Base-by-base conservation (phyloP, 2,888 invertebrate species). In the Carcina quercana region DNA sequence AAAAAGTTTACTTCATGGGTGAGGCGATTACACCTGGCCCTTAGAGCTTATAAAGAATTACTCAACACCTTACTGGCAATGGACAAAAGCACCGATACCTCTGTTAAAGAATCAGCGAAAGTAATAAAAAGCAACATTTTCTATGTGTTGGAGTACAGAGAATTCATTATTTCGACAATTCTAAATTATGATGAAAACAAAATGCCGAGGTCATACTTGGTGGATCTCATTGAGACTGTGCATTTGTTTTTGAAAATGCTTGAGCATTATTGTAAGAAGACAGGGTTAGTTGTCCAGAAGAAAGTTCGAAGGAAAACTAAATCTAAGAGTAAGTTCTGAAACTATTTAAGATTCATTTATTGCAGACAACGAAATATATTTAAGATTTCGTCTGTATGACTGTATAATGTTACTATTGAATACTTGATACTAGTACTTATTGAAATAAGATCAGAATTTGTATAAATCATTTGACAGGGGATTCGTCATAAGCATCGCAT, bases 111-210 rank as follows among this genome's bases (percentile, higher is more conserved):
- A 32, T 92, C 94, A 10, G 91, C 95, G 22, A 91, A 90, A 76
- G 92, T 95, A 52, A 89, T 98, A 46, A 93, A 96, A 73, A 92
- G 93, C 70, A 95, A 94, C 69, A 89, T 96, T 44, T 95, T 98
- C 75, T 98, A 98, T 75, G 92, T 96, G 26, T 85, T 94, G 50
- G 98, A 98, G 73, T 97, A 97, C 70, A 87, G 98, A 42, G 98
- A 98, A 73, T 90, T 96, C 47, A 88, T 96, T 56, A 79, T 96
- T 34, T 87, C 89, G 30, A 88, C 96, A 45, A 78, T 97, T 53
- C 85, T 92, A 45, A 90, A 89, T 54, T 98, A 91, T 75, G 92
- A 96, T 61, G 93, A 95, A 59, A 78, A 88, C 48, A 92, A 93
- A 82, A 92, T 95, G 89, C 93, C 96, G 37, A 89, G 91, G 94